Percentiles rank a stretch among this genome's conserved stretches.
Conservation (phyloP, 2,113 vertebrate genomes). For the Catharus minimus region DNA sequence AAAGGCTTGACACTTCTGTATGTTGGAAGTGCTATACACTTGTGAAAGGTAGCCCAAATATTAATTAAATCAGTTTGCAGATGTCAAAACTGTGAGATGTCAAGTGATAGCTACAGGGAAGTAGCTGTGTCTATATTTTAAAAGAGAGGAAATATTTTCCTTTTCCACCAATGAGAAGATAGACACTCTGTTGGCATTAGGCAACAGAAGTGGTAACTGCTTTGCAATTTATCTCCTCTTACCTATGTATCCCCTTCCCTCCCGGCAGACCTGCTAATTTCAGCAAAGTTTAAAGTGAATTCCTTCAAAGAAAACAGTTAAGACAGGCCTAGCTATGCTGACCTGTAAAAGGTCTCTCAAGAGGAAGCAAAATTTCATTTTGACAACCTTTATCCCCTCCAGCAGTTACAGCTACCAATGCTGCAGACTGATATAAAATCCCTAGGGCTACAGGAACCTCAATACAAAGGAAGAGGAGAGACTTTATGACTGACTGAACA, state of each 20-base stretch:
- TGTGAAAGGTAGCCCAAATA: constrained; percentile 9
- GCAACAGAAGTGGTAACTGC: not conserved
- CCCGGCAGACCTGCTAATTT: not conserved
- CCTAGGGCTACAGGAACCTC: not conserved
- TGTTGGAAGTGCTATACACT: not conserved
- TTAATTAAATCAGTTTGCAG: constrained; percentile 16
- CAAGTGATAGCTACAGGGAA: not conserved
- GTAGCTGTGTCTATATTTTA: not conserved
- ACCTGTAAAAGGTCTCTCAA: not conserved
- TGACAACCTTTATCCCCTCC: not conserved
- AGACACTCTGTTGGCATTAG: not conserved
- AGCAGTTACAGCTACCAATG: not conserved
- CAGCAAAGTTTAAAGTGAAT: not conserved
- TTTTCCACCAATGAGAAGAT: not conserved
- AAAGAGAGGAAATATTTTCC: not conserved
- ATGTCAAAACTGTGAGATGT: not conserved
- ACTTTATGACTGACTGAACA: not conserved
- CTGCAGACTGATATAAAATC: not conserved
- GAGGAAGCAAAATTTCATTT: not conserved
- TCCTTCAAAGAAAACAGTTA: not conserved
- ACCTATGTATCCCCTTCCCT: not conserved
- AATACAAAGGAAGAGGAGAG: not conserved
- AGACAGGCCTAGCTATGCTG: not conserved
- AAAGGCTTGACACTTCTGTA: not conserved
- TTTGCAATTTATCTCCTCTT: not conserved